Evolutionary conservation across 2,113 vertebrate genomes (phyloP), one percentile per base, ranked within the genome.

Genomic region (Azemiops feae): DNA sequence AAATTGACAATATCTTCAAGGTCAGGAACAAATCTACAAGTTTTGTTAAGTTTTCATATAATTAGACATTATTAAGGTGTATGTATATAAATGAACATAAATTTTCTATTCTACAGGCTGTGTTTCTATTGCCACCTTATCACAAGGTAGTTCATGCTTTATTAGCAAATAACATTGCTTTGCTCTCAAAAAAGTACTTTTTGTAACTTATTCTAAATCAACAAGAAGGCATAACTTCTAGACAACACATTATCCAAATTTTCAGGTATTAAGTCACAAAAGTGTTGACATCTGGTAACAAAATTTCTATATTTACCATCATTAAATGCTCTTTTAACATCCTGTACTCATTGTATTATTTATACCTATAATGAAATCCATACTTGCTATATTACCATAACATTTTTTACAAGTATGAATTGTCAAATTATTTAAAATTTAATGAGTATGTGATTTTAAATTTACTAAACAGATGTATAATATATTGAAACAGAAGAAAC

Each of bases 1-100:
- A 99, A 99, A 97, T 99, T 99, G 57, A 99, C 99, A 8, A 99
- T 99, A 95, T 99, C 99, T 98, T 99, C 99, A 95, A 99, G 97
- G 96, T 99, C 99, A 27, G 99, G 99, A 95, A 99, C 99, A 96
- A 99, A 99, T 96, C 99, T 99, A 95, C 1, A 27, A 92, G 94
- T 92, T 90, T 91, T 89, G 91, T 96, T 92, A 96, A 18, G 7
- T 92, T 93, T 92, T 91, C 27, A 0, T 25, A 92, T 25, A 91
- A 14, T 85, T 10, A 91, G 85, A 6, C 14, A 92, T 47, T 39
- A 34, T 50, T n/a, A 52, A 16, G 47, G 25, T 30, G 25, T 25
- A 47, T 50, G 85, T 86, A 47, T 87, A 27, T 87, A 30, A 88
- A 55, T 39, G 27, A 23, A 53, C 25, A 64, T 34, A 69, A 43